Evolutionary conservation across 2,888 invertebrate genomes (phyloP).

Genomic region (Gibbula magus): DNA sequence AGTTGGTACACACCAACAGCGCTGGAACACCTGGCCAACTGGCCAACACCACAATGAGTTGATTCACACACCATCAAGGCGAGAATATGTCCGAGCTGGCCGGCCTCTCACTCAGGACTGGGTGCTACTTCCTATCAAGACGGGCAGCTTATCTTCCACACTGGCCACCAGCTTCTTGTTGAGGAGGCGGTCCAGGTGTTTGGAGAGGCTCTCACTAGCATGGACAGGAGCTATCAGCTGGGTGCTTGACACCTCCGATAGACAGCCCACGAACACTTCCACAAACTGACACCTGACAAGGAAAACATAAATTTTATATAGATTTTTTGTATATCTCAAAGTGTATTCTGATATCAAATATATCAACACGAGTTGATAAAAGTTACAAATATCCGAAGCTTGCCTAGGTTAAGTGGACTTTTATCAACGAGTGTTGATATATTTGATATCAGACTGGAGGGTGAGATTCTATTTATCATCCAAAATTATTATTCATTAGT

Average conservation of each 20-base stretch:
- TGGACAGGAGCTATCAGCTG: conserved; percentile 53
- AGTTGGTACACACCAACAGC: no score
- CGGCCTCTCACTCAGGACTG: background rate
- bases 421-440: background rate
- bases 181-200: conserved; percentile 63
- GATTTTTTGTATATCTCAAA: background rate
- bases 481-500: no score
- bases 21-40: no score
- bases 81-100: background rate
- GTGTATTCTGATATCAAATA: no score
- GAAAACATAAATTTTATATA: background rate
- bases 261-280: conserved; percentile 62
- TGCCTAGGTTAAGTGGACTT: no score
- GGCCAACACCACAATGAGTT: background rate
- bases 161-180: conserved; percentile 62
- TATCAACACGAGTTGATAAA: background rate
- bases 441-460: background rate
- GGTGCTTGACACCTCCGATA: conserved; percentile 54
- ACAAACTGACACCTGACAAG: conserved; percentile 63
- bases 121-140: conserved; percentile 34
- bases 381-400: no score
- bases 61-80: background rate
- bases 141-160: conserved; percentile 64
- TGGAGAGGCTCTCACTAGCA: conserved; percentile 50
- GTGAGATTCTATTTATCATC: no score